Percentiles rank a stretch among this genome's conserved stretches.
Evolutionary conservation across 2,797 vertebrate genomes (phyloP).

Genomic region (Danio albolineatus): DNA sequence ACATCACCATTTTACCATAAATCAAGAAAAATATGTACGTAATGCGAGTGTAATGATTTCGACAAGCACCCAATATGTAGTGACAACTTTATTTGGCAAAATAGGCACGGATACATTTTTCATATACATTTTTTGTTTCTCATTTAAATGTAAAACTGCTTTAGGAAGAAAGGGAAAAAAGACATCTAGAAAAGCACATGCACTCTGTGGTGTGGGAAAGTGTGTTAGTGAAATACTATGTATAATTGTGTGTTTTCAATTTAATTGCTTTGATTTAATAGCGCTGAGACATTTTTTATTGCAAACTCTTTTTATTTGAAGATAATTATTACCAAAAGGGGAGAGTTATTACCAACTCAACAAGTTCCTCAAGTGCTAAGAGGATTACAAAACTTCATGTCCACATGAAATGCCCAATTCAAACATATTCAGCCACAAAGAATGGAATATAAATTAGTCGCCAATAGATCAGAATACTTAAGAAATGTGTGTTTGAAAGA

Average conservation of each 20-base stretch:
- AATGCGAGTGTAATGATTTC: constrained; percentile 41
- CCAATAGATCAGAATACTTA: constrained; percentile 49
- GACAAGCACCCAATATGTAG: constrained; percentile 44
- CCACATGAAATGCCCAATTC: constrained; percentile 50
- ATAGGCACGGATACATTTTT: constrained; percentile 66
- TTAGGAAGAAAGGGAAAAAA: constrained; percentile 38
- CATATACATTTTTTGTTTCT: constrained; percentile 65
- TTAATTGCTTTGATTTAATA: constrained; percentile 70
- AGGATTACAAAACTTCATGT: constrained; percentile 57
- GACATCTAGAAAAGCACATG: constrained; percentile 49
- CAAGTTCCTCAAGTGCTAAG: constrained; percentile 69
- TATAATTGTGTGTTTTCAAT: constrained; percentile 75
- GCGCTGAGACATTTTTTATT: constrained; percentile 77
- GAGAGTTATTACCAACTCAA: constrained; percentile 70
- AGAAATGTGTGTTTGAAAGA: constrained; percentile 41
- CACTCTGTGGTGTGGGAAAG: constrained; percentile 68
- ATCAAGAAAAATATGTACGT: constrained; percentile 21
- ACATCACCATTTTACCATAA: constrained; percentile 46
- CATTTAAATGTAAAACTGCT: constrained; percentile 63
- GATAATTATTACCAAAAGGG: constrained; percentile 82
- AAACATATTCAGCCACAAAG: constrained; percentile 52
- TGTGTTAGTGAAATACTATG: constrained; percentile 67
- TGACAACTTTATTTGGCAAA: constrained; percentile 71
- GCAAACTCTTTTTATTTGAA: constrained; percentile 70
- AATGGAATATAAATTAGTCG: constrained; percentile 61